Evolutionary conservation across 1,140 invertebrate genomes (phyloP).

Genomic region (Drosophila suzukii): DNA sequence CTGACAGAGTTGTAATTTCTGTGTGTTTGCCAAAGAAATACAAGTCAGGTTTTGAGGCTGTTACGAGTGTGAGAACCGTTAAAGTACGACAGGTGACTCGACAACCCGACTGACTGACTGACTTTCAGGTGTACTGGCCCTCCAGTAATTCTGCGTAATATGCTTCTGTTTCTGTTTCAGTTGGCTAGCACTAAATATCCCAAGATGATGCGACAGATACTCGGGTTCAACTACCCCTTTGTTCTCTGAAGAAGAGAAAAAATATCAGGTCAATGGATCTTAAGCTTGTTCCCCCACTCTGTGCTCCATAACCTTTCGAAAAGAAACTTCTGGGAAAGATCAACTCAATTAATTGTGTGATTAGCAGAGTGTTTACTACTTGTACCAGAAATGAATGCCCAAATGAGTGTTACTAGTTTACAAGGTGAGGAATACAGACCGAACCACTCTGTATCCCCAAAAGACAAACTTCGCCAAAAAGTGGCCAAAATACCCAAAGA

Average conservation of each 20-base stretch:
- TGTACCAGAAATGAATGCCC: slow-evolving; percentile 33
- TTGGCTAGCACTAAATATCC: slow-evolving; percentile 50
- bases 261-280: slow-evolving; percentile 24
- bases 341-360: slow-evolving; percentile 28
- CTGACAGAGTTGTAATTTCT: slow-evolving; percentile 60
- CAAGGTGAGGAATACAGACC: slow-evolving; percentile 45
- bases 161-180: slow-evolving; percentile 43
- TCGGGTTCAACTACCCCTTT: slow-evolving; percentile 50
- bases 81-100: slow-evolving; percentile 58
- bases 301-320: not conserved
- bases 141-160: slow-evolving; percentile 37
- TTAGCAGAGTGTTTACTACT: slow-evolving; percentile 4
- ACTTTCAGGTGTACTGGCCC: slow-evolving; percentile 23
- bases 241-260: slow-evolving; percentile 10
- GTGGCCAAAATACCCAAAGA: slow-evolving; percentile 24
- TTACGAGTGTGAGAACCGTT: slow-evolving; percentile 77
- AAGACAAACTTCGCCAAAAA: slow-evolving; percentile 63
- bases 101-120: slow-evolving; percentile 47
- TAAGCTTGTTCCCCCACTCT: not conserved
- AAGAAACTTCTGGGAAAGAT: slow-evolving; percentile 24
- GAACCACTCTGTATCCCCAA: slow-evolving; percentile 38
- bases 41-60: slow-evolving; percentile 56
- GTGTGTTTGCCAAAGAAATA: slow-evolving; percentile 67
- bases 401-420: slow-evolving; percentile 44
- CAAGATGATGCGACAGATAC: slow-evolving; percentile 75